A percentile compares a stretch with the other conserved stretches of the same genome.
phyloP scores from a whole-genome alignment of 1,140 invertebrate species.

The Leptestheria dahalacensis region DNA sequence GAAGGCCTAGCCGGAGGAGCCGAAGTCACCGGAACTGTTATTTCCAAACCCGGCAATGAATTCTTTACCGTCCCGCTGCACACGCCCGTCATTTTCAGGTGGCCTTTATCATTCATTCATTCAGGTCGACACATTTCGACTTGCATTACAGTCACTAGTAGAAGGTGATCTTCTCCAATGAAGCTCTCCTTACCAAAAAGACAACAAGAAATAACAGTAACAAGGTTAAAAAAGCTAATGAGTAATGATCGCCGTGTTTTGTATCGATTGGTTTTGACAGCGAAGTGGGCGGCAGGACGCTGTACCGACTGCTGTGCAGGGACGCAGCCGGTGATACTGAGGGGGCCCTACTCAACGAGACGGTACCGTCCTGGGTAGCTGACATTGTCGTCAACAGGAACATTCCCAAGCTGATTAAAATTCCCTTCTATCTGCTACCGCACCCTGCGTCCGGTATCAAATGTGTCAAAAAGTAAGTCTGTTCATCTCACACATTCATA shows the following conservation, averaged over 20 bases:
- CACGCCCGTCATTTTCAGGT: conserved; percentile 93
- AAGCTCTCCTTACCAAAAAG: too few relatives aligned
- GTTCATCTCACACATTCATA: not conserved
- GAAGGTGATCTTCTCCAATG: too few relatives aligned
- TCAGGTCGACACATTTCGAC: not conserved
- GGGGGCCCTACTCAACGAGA: conserved; percentile 78
- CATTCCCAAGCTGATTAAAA: conserved; percentile 90
- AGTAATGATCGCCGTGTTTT: too few relatives aligned
- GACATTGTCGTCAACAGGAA: conserved; percentile 89
- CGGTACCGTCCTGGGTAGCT: conserved; percentile 88
- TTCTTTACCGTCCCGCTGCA: conserved; percentile 88
- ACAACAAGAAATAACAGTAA: too few relatives aligned
- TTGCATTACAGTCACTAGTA: too few relatives aligned
- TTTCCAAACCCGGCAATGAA: conserved; percentile 47
- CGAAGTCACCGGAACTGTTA: conserved; percentile 26
- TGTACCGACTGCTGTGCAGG: conserved; percentile 75
- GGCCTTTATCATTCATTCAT: conserved; percentile 17
- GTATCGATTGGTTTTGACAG: too few relatives aligned
- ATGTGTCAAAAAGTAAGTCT: conserved; percentile 72
- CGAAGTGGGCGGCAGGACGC: conserved; percentile 84
- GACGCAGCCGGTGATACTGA: conserved; percentile 94
- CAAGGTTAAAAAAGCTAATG: too few relatives aligned
- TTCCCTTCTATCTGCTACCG: conserved; percentile 90
- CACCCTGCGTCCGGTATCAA: conserved; percentile 81
- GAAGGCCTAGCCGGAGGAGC: conserved; percentile 26